phyloP scores from a whole-genome alignment of 2,888 invertebrate species.

The Drosophila mimetica region DNA sequence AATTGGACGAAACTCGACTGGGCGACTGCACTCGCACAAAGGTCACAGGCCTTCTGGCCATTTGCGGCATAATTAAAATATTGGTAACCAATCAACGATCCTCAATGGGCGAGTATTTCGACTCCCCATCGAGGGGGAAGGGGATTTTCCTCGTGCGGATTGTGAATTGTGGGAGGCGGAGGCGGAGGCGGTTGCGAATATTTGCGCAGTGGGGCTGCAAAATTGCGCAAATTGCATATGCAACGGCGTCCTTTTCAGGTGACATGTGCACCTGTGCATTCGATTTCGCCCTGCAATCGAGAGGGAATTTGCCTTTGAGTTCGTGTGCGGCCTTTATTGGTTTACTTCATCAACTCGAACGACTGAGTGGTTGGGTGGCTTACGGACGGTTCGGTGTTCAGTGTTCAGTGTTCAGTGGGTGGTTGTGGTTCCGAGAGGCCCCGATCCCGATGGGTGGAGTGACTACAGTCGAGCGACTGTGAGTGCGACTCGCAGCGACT shows the following conservation, averaged over 20 bases:
- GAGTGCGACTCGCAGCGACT: slow-evolving; percentile 25
- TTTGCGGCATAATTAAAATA: slow-evolving; percentile 76
- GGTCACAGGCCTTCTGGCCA: slow-evolving; percentile 23
- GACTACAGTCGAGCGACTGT: not conserved
- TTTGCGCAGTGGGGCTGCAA: slow-evolving; percentile 78
- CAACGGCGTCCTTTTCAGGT: slow-evolving; percentile 63
- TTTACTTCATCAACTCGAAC: slow-evolving; percentile 80
- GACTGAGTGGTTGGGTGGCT: slow-evolving; percentile 31
- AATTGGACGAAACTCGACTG: slow-evolving; percentile 42
- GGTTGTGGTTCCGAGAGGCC: not conserved
- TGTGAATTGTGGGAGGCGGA: not conserved
- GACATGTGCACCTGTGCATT: slow-evolving; percentile 59
- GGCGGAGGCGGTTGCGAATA: slow-evolving; percentile 46
- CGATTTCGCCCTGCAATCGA: slow-evolving; percentile 52
- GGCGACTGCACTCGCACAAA: slow-evolving; percentile 55
- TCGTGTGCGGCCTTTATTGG: slow-evolving; percentile 73
- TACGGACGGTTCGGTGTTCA: slow-evolving; percentile 2
- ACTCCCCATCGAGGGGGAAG: not conserved
- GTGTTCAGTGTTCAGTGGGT: not conserved
- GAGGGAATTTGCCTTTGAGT: slow-evolving; percentile 71
- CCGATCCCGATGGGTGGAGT: not conserved
- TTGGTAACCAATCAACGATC: slow-evolving; percentile 78
- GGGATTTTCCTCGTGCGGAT: not conserved
- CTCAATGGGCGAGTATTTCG: slow-evolving; percentile 49
- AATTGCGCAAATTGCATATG: slow-evolving; percentile 81